Conservation (phyloP, 2,113 vertebrate genomes). For the Anolis carolinensis region DNA sequence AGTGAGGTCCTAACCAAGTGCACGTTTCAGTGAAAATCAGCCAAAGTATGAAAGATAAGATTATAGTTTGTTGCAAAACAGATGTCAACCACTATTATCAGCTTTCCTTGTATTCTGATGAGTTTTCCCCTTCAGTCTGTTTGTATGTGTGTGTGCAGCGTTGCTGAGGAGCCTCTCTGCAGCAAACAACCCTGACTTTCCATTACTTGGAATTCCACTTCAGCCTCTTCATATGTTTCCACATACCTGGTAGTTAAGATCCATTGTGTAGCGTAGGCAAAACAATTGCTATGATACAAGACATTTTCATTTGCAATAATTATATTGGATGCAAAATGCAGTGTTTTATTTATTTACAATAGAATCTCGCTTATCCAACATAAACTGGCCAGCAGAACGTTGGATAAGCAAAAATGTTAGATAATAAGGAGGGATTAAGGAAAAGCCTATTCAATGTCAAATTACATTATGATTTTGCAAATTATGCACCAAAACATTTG, state of each 20-base stretch:
- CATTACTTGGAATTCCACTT: fast-evolving
- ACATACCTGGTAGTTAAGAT: neutral
- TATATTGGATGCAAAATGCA: neutral
- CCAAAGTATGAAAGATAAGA: neutral
- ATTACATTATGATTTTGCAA: no score
- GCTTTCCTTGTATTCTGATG: neutral
- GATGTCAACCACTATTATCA: fast-evolving
- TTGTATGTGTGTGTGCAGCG: neutral
- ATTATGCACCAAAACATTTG: no score
- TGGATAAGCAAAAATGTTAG: no score
- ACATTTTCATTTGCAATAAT: neutral
- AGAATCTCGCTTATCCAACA: no score
- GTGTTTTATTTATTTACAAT: neutral
- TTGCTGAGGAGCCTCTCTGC: slow-evolving; percentile 31
- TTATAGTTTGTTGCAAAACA: neutral
- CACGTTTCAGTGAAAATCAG: neutral
- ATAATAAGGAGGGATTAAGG: no score
- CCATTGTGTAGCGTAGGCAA: neutral
- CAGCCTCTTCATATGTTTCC: neutral
- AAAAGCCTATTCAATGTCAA: no score
- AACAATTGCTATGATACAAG: neutral
- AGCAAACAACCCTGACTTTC: slow-evolving; percentile 8
- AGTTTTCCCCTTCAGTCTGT: neutral
- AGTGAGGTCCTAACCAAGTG: neutral
- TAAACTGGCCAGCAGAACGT: no score